Conservation (phyloP, 2,888 invertebrate genomes). For the Cantharis flavilabris region DNA sequence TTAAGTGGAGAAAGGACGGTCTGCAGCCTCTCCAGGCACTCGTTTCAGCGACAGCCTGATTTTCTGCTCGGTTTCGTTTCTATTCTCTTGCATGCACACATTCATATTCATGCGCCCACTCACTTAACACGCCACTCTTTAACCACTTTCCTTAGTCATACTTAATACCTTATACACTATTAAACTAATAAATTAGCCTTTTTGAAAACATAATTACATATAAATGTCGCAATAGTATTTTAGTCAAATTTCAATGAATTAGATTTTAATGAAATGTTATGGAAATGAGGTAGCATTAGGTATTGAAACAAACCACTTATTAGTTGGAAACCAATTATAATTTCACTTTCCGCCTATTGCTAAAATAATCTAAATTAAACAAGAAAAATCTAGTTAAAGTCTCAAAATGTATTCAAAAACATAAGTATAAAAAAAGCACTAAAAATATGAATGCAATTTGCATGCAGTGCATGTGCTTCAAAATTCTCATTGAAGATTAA, state of each 20-base stretch:
- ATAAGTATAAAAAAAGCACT: not conserved
- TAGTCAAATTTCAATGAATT: not conserved
- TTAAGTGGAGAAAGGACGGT: slow-evolving; percentile 43
- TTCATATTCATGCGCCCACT: slow-evolving; percentile 46
- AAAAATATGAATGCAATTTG: not conserved
- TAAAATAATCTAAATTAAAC: not conserved
- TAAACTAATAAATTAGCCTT: not conserved
- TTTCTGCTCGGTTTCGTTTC: slow-evolving; percentile 49
- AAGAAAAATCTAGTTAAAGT: not conserved
- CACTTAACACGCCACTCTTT: slow-evolving; percentile 40
- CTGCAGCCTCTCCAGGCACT: slow-evolving; percentile 41
- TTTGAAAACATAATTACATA: not conserved
- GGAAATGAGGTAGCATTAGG: not conserved
- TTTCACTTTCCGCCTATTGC: not conserved
- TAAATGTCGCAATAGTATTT: not conserved
- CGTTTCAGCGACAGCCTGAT: slow-evolving; percentile 46
- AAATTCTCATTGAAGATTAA: not conserved
- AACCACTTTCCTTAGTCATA: slow-evolving; percentile 8
- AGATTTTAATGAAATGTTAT: not conserved
- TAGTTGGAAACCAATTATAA: not conserved
- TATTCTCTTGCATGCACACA: slow-evolving; percentile 45
- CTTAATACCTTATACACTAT: not conserved
- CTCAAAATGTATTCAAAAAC: not conserved
- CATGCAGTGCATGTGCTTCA: not conserved
- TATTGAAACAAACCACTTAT: not conserved